These are phyloP conservation scores for Trichogramma evanescens DNA, from an alignment of 2,888 invertebrate genomes.

Conservation along the genomic window DNA sequence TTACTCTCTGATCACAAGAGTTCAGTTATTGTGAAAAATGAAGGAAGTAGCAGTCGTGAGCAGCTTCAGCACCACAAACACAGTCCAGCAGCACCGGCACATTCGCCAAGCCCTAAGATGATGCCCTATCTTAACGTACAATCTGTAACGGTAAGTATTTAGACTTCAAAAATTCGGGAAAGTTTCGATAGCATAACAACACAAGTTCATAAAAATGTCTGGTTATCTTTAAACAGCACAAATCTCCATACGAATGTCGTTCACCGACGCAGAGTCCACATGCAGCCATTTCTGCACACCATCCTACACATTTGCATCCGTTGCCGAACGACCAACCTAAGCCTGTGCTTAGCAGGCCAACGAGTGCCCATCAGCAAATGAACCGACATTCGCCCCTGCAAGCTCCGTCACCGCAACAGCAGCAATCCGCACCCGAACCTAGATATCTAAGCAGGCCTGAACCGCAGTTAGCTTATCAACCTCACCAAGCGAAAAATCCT, in stretches of 20 bases:
- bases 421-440: conserved; percentile 37
- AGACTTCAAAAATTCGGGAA: no score
- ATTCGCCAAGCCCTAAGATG: conserved; percentile 44
- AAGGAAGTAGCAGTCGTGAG: conserved; percentile 44
- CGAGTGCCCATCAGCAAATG: background rate
- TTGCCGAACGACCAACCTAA: no score
- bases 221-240: conserved; percentile 35
- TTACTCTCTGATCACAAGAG: conserved; percentile 64
- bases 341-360: no score
- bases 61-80: conserved; percentile 52
- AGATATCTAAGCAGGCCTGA: conserved; percentile 42
- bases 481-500: conserved; percentile 43
- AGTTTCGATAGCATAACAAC: no score
- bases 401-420: conserved; percentile 22
- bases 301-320: no score
- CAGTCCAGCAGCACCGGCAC: conserved; percentile 47
- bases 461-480: conserved; percentile 29
- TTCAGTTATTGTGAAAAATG: conserved; percentile 75
- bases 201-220: no score
- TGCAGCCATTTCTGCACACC: background rate
- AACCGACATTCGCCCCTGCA: conserved; percentile 19
- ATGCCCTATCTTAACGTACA: conserved; percentile 44
- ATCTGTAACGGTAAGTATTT: conserved; percentile 19
- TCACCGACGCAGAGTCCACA: conserved; percentile 47
- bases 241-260: conserved; percentile 43